Percentiles rank a stretch among this genome's conserved stretches.
Evolutionary conservation across 2,113 vertebrate genomes (phyloP).

Genomic region (Tenrec ecaudatus): DNA sequence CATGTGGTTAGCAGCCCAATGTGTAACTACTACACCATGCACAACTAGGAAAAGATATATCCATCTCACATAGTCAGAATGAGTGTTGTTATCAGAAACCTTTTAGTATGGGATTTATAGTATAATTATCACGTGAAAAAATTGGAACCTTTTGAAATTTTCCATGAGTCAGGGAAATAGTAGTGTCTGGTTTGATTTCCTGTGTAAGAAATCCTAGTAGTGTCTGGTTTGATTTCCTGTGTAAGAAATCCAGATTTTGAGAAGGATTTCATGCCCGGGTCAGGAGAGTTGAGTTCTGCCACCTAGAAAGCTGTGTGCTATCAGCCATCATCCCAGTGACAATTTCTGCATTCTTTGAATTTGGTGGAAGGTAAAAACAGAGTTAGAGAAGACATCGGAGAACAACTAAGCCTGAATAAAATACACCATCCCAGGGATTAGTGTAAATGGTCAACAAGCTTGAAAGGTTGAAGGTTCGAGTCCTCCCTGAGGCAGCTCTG

Average conservation of each 20-base stretch:
- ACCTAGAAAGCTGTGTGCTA: accelerated
- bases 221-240: neutral
- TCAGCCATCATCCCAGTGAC: neutral
- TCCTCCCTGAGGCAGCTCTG: neutral
- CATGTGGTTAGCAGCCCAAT: too few relatives aligned
- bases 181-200: too few relatives aligned
- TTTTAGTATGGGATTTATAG: too few relatives aligned
- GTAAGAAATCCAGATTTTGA: neutral
- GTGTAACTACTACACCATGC: too few relatives aligned
- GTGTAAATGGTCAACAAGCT: neutral
- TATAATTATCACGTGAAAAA: too few relatives aligned
- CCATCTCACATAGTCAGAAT: too few relatives aligned
- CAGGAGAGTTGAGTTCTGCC: neutral
- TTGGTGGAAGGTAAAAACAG: neutral
- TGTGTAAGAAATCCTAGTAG: too few relatives aligned
- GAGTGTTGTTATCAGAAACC: too few relatives aligned
- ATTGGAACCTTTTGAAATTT: too few relatives aligned
- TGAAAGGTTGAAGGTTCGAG: neutral
- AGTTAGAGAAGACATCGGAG: neutral
- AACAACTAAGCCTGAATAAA: constrained; percentile 8
- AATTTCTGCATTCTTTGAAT: neutral
- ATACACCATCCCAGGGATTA: neutral
- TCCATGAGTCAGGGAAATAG: too few relatives aligned
- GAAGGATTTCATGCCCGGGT: neutral
- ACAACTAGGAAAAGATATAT: too few relatives aligned